Conservation (phyloP, 1,140 invertebrate genomes). For the Druon quercuslanigerum region DNA sequence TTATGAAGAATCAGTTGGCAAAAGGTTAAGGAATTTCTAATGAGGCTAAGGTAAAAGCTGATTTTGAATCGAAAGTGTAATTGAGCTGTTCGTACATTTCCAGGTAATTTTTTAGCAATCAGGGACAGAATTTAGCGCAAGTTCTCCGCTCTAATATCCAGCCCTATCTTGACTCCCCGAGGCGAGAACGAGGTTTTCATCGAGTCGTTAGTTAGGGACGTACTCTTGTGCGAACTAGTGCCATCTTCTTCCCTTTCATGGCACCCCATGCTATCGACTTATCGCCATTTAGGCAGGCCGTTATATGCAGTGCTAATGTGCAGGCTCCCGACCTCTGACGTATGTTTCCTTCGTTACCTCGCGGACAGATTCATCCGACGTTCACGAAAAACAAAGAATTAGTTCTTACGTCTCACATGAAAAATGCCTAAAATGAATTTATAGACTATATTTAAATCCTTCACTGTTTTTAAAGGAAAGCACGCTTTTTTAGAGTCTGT, state of each 20-base stretch:
- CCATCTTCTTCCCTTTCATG: slow-evolving; percentile 1
- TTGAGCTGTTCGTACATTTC: slow-evolving; percentile 54
- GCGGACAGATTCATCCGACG: background rate
- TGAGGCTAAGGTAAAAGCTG: background rate
- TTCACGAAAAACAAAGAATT: slow-evolving; percentile 15
- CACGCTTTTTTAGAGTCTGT: too few species aligned
- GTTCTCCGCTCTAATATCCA: slow-evolving; percentile 51
- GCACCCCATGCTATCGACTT: slow-evolving; percentile 37
- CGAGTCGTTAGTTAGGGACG: slow-evolving; percentile 70
- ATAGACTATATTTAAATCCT: too few species aligned
- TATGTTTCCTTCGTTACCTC: slow-evolving; percentile 24
- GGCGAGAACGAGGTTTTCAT: slow-evolving; percentile 72
- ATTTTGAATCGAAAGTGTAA: background rate
- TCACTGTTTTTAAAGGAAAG: too few species aligned
- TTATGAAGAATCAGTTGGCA: too few species aligned
- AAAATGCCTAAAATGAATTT: too few species aligned
- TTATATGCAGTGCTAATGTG: slow-evolving; percentile 45
- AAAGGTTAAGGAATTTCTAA: too few species aligned
- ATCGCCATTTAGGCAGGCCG: slow-evolving; percentile 44
- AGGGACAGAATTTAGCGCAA: slow-evolving; percentile 56
- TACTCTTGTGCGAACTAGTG: slow-evolving; percentile 35
- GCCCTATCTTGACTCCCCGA: slow-evolving; percentile 50
- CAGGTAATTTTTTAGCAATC: slow-evolving; percentile 72
- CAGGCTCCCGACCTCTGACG: slow-evolving; percentile 7
- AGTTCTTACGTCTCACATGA: background rate